A percentile compares a stretch with the other conserved stretches of the same genome.
Evolutionary conservation across 2,797 vertebrate species (phyloP).

Genomic region (Staurois parvus): DNA sequence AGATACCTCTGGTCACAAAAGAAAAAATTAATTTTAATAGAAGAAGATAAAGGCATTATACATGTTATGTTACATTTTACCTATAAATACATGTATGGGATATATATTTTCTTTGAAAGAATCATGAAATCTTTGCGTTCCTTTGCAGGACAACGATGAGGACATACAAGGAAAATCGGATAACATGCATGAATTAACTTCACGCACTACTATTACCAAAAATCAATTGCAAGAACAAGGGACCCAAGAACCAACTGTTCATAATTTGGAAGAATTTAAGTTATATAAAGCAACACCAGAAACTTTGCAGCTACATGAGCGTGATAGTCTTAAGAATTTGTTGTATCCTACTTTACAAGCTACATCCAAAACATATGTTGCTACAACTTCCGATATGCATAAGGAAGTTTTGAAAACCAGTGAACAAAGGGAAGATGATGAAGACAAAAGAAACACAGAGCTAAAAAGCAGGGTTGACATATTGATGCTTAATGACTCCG

Average conservation of each 20-base stretch:
- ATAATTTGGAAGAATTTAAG: slow-evolving; percentile 69
- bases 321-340: slow-evolving; percentile 69
- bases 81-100: too few relatives aligned
- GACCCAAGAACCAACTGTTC: slow-evolving; percentile 72
- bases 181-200: slow-evolving; percentile 65
- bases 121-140: not conserved
- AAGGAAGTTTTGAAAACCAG: slow-evolving; percentile 68
- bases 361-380: slow-evolving; percentile 67
- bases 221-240: slow-evolving; percentile 75
- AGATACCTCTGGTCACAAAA: too few relatives aligned
- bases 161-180: slow-evolving; percentile 64
- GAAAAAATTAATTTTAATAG: too few relatives aligned
- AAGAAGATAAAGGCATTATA: too few relatives aligned
- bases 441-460: slow-evolving; percentile 63
- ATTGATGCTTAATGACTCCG: slow-evolving; percentile 61
- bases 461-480: slow-evolving; percentile 57
- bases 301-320: slow-evolving; percentile 66
- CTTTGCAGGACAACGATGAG: slow-evolving; percentile 44
- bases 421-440: slow-evolving; percentile 61
- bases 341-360: slow-evolving; percentile 71
- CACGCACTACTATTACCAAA: slow-evolving; percentile 69
- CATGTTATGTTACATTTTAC: not conserved
- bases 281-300: slow-evolving; percentile 68
- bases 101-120: too few relatives aligned
- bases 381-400: slow-evolving; percentile 63